Evolutionary conservation across 2,888 invertebrate species (phyloP), one percentile per base, ranked within the genome.

Genomic region (Gerris lacustris): DNA sequence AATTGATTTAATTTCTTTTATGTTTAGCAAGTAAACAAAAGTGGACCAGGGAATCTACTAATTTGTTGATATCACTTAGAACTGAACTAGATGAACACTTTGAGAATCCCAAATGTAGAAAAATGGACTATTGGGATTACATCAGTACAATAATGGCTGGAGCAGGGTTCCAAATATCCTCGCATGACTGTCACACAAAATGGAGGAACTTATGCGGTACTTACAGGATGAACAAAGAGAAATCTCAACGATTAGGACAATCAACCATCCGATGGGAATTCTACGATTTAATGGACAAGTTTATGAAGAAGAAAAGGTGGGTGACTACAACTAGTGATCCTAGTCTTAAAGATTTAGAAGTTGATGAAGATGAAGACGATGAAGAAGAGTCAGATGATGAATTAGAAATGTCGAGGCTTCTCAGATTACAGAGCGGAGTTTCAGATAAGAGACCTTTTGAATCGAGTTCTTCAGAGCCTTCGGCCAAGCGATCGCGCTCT

Each of bases 351-450:
- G 31, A 31, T 31, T 31, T 31, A 4, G 31, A 31, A 31, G 31
- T 64, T 9, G 64, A 64, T 6, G 17, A 18, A 9, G 64, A 64
- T n/a, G 31, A 64, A 64, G 73, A 73, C 64, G 55, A 64, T 66
- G 67, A 64, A 68, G n/a, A 67, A 69, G n/a, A 62, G n/a, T 31
- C 45, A 15, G n/a, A 64, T 6, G 64, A 64, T 17, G 64, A 64
- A n/a, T 11, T 9, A 64, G 64, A 64, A 64, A 64, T 64, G 64
- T 18, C 31, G 9, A 64, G 64, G 31, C 18, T 64, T n/a, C 17
- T 64, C 15, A 31, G 31, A 6, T 9, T 64, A 9, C 64, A 64
- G 31, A 64, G 64, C 17, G 31, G 31, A 64, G 17, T 64, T 11
- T 64, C 31, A n/a, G 64, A 64, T n/a, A 62, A 62, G 11, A 31